Evolutionary conservation across 2,797 vertebrate genomes (phyloP).

Genomic region (Rhinichthys osculus): DNA sequence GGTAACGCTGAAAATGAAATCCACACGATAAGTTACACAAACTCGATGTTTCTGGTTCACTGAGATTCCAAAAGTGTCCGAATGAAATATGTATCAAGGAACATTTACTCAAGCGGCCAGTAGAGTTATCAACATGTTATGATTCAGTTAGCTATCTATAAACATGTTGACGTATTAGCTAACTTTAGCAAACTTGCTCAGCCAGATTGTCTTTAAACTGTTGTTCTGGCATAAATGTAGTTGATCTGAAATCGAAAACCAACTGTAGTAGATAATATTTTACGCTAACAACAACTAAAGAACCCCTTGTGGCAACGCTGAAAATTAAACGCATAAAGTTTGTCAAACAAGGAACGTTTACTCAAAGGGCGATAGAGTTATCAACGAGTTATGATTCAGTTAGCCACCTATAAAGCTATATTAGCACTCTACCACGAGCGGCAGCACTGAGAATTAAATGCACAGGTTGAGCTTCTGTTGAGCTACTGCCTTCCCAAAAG

Average conservation of each 20-base stretch:
- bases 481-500: not conserved
- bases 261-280: too few species aligned
- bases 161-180: not conserved
- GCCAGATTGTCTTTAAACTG: not conserved
- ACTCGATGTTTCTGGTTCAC: not conserved
- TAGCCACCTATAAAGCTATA: not conserved
- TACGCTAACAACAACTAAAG: too few species aligned
- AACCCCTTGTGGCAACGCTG: too few species aligned
- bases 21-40: not conserved
- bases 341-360: not conserved
- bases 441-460: not conserved
- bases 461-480: not conserved
- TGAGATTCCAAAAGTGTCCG: not conserved
- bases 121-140: not conserved
- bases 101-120: not conserved
- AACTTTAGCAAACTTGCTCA: not conserved
- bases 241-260: not conserved
- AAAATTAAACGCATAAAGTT: not conserved
- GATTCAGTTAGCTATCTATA: not conserved
- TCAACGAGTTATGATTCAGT: not conserved
- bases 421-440: not conserved
- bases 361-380: not conserved
- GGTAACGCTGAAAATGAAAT: not conserved
- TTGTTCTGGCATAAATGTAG: not conserved
- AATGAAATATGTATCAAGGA: not conserved